Conservation (phyloP, 2,888 invertebrate species). For the Drosophila eohydei region DNA sequence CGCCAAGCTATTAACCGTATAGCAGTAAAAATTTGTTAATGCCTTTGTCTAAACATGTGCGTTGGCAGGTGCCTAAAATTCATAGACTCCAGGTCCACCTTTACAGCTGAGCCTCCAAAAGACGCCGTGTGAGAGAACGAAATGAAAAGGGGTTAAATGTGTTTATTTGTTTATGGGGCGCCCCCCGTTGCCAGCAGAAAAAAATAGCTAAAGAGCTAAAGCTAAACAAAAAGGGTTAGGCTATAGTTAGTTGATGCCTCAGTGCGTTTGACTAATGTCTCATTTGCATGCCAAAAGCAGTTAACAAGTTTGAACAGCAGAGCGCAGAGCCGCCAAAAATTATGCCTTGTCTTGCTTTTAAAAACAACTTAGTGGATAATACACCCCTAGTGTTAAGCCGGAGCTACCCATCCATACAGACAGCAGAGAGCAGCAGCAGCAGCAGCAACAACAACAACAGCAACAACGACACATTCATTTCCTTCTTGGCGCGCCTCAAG, state of each 20-base stretch:
- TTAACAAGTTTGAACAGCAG: conserved; percentile 69
- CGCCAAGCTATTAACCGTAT: conserved; percentile 78
- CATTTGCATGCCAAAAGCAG: conserved; percentile 82
- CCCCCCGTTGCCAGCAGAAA: conserved; percentile 55
- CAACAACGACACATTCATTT: conserved; percentile 71
- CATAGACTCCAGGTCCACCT: conserved; percentile 25
- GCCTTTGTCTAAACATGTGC: conserved; percentile 73
- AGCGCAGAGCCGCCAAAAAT: conserved; percentile 49
- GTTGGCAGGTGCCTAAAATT: conserved; percentile 65
- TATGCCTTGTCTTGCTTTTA: conserved; percentile 80
- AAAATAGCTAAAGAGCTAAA: conserved; percentile 16
- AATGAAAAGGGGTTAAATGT: conserved; percentile 73
- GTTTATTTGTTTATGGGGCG: conserved; percentile 79
- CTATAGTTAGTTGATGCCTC: conserved; percentile 62
- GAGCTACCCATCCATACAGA: conserved; percentile 51
- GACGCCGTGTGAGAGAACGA: conserved; percentile 28
- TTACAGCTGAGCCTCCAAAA: conserved; percentile 17
- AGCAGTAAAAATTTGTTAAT: conserved; percentile 83
- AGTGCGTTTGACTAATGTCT: conserved; percentile 81
- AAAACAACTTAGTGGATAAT: conserved; percentile 81
- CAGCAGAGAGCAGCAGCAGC: conserved; percentile 19
- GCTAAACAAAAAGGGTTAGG: conserved; percentile 52
- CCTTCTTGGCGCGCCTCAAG: conserved; percentile 80
- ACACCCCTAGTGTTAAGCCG: conserved; percentile 78
- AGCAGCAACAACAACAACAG: conserved; percentile 12